Conservation (phyloP, 1,140 invertebrate species). For the Pseudobourletiella spinata region DNA sequence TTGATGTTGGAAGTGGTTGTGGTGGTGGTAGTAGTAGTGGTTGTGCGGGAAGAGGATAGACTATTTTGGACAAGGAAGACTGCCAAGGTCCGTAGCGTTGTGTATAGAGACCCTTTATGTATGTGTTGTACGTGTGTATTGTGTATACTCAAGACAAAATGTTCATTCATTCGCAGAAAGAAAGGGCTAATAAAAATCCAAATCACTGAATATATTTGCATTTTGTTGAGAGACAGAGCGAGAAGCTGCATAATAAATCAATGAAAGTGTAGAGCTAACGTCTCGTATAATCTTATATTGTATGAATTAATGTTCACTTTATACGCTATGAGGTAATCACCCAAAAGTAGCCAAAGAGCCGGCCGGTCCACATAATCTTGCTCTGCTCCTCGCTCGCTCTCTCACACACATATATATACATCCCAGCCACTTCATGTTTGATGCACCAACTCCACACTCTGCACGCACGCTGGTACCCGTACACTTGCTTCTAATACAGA, state of each 20-base stretch:
- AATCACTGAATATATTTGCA: neutral
- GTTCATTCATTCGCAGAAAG: slow-evolving; percentile 4
- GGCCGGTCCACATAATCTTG: neutral
- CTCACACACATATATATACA: too few relatives aligned
- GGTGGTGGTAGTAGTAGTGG: too few relatives aligned
- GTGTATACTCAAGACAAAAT: neutral
- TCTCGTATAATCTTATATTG: neutral
- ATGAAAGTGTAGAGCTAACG: neutral
- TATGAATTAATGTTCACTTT: neutral
- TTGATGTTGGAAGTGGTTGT: too few relatives aligned
- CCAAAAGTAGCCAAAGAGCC: neutral
- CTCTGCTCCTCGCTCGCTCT: too few relatives aligned
- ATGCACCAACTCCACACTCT: too few relatives aligned
- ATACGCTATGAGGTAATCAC: slow-evolving; percentile 4
- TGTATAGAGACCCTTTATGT: too few relatives aligned
- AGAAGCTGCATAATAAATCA: slow-evolving; percentile 9
- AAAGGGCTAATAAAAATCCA: neutral
- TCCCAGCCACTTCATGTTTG: too few relatives aligned
- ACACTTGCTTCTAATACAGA: too few relatives aligned
- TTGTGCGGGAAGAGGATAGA: neutral
- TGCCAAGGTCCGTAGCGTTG: too few relatives aligned
- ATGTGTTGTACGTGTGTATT: too few relatives aligned
- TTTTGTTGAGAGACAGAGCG: neutral
- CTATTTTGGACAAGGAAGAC: neutral
- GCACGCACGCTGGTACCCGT: too few relatives aligned